Percentiles rank a stretch among this genome's conserved stretches.
Evolutionary conservation across 1,140 invertebrate genomes (phyloP).

Genomic region (Yoshiicerus persimilis): DNA sequence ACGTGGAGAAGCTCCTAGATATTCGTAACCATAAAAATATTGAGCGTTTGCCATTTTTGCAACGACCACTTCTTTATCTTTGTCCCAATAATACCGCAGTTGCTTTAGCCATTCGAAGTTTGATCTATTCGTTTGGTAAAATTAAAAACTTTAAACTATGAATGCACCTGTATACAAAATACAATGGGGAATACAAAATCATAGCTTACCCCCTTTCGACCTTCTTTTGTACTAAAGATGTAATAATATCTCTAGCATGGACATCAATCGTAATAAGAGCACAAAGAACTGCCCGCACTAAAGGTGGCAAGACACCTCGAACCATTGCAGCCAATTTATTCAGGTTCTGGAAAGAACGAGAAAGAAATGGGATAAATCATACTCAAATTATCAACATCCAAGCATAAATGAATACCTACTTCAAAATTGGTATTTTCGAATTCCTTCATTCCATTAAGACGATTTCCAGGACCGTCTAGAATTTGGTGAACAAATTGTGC

Average conservation of each 20-base stretch:
- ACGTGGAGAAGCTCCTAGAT: constrained; percentile 75
- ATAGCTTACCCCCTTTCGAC: constrained; percentile 61
- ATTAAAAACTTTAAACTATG: neutral
- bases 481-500: constrained; percentile 71
- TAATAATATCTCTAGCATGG: constrained; percentile 79
- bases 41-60: constrained; percentile 73
- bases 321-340: constrained; percentile 76
- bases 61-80: constrained; percentile 73
- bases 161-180: too few relatives aligned
- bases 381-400: neutral
- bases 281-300: constrained; percentile 73
- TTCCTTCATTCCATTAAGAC: constrained; percentile 59
- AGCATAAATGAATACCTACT: constrained; percentile 49
- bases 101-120: constrained; percentile 90
- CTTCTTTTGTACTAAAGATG: constrained; percentile 68
- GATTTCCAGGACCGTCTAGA: constrained; percentile 54
- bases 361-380: neutral
- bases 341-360: constrained; percentile 62
- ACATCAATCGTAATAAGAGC: constrained; percentile 86
- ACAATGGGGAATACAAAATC: neutral
- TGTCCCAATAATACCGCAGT: constrained; percentile 86
- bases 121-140: constrained; percentile 54
- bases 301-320: constrained; percentile 65
- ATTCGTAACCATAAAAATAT: constrained; percentile 88
- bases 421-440: constrained; percentile 70